Evolutionary conservation across 2,113 vertebrate genomes (phyloP).

Genomic region (Rhynchomys soricoides): DNA sequence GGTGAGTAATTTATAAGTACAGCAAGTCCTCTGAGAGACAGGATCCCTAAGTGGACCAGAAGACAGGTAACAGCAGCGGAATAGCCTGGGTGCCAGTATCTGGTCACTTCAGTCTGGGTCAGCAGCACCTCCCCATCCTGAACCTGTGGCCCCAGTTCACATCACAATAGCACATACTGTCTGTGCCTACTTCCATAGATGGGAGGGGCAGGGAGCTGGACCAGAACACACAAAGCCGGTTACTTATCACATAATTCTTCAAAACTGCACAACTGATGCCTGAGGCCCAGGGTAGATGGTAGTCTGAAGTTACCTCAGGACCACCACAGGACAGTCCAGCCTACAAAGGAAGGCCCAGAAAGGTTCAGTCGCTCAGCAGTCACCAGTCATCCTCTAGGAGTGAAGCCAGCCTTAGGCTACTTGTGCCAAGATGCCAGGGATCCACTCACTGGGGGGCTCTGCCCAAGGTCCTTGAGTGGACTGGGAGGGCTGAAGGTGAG

Average conservation of each 20-base stretch:
- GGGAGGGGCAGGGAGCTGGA: background rate
- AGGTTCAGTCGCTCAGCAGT: background rate
- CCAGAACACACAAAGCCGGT: background rate
- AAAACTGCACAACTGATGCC: background rate
- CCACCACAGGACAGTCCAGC: background rate
- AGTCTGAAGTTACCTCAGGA: background rate
- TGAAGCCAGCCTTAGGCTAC: background rate
- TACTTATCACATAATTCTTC: background rate
- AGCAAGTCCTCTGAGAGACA: background rate
- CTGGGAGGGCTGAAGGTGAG: background rate
- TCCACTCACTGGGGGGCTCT: background rate
- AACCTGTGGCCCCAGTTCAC: background rate
- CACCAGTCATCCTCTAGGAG: too few relatives aligned
- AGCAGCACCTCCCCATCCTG: background rate
- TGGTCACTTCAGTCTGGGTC: background rate
- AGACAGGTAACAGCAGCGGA: fast-evolving
- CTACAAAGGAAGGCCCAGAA: background rate
- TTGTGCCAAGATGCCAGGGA: background rate
- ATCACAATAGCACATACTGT: background rate
- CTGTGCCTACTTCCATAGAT: background rate
- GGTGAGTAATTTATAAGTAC: background rate
- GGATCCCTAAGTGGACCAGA: background rate
- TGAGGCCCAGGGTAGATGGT: background rate
- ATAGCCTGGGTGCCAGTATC: background rate
- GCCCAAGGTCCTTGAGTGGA: background rate